phyloP scores from a whole-genome alignment of 2,797 vertebrate genomes.

The Clarias pachynema region DNA sequence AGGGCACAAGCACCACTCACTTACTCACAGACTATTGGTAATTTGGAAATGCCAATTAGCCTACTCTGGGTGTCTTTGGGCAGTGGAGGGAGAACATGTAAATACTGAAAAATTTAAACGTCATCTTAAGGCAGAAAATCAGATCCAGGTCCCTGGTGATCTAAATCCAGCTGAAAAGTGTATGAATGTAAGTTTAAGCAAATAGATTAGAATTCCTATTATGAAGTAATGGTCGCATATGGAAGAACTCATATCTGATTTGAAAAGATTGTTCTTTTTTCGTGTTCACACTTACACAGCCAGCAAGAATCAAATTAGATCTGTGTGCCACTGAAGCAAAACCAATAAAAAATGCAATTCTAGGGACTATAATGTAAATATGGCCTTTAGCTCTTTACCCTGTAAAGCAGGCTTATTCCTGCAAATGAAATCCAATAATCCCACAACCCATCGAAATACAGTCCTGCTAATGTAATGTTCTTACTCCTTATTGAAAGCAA shows the following conservation, averaged over 20 bases:
- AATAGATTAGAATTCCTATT: neutral
- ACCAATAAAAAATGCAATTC: neutral
- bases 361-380: neutral
- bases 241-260: neutral
- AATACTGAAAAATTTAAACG: neutral
- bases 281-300: slow-evolving; percentile 8
- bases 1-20: no score
- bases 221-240: neutral
- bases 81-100: no score
- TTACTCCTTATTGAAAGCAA: slow-evolving; percentile 31
- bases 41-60: no score
- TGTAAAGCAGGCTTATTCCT: neutral
- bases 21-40: no score
- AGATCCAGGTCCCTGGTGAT: neutral
- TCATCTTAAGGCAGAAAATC: neutral
- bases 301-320: neutral
- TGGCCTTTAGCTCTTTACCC: neutral
- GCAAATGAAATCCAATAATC: neutral
- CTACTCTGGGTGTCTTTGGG: no score
- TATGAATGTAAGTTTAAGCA: neutral
- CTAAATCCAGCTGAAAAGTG: neutral
- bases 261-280: neutral
- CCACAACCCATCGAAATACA: neutral
- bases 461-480: neutral
- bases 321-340: neutral